Percentiles rank a stretch among this genome's conserved stretches.
These are phyloP conservation scores for Bombus breviceps DNA, from an alignment of 1,140 invertebrate genomes.

Conservation along the genomic window DNA sequence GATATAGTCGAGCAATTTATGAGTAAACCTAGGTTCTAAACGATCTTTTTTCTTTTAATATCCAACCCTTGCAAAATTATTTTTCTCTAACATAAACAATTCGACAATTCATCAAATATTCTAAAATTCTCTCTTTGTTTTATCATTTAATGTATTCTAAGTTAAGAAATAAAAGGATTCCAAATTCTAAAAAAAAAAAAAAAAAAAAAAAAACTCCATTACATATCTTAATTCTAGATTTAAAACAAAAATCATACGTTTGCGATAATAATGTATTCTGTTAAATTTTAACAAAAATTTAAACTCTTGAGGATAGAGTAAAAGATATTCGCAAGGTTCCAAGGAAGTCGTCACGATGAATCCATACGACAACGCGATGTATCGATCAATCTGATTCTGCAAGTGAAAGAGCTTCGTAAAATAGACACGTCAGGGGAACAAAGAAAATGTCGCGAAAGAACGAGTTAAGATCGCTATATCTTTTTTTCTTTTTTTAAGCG, in stretches of 20 bases:
- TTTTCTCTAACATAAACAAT: no score
- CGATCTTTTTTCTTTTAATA: no score
- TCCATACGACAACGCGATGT: background rate
- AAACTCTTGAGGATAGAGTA: background rate
- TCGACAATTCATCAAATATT: no score
- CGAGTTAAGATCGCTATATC: background rate
- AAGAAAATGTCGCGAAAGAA: background rate
- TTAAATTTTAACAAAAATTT: background rate
- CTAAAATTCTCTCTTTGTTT: no score
- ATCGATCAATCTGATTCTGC: background rate
- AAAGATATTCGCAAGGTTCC: background rate
- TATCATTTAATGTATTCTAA: no score
- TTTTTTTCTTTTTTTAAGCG: background rate
- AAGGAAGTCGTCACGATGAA: no score
- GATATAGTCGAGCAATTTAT: background rate
- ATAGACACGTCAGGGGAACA: slow-evolving; percentile 2
- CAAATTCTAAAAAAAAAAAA: no score
- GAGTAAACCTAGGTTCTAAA: background rate
- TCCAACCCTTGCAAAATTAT: no score
- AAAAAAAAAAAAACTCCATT: no score
- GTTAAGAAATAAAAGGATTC: no score
- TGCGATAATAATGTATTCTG: background rate
- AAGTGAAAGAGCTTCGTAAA: background rate
- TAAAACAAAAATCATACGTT: no score
- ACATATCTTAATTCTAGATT: no score